These are phyloP conservation scores for Hypercompe scribonia DNA, from an alignment of 2,888 invertebrate genomes.

Conservation along the genomic window DNA sequence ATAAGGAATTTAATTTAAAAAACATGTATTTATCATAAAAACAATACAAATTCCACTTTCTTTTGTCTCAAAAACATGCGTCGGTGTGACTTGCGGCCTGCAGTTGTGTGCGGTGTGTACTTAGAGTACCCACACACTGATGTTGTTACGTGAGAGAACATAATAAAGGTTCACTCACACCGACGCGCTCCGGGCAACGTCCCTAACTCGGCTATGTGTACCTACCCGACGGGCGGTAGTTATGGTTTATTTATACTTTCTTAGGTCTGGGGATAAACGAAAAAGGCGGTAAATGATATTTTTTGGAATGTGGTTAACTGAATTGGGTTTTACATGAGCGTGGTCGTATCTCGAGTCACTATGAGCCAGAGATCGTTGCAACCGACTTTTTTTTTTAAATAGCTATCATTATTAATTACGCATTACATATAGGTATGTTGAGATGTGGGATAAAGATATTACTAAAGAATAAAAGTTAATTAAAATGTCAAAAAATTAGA, in stretches of 20 bases:
- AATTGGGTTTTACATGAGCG: background rate
- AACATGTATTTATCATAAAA: conserved; percentile 7
- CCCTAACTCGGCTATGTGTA: conserved; percentile 70
- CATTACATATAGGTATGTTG: too few species aligned
- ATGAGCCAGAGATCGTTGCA: too few species aligned
- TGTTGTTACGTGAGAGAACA: conserved; percentile 69
- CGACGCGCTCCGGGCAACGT: conserved; percentile 74
- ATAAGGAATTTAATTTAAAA: conserved; percentile 11
- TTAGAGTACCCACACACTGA: conserved; percentile 72
- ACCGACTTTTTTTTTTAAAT: too few species aligned
- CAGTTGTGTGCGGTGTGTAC: conserved; percentile 72
- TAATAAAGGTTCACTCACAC: conserved; percentile 70
- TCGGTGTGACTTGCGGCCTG: conserved; percentile 59
- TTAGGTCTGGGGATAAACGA: conserved; percentile 66
- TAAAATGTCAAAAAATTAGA: too few species aligned
- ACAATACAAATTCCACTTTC: conserved; percentile 18
- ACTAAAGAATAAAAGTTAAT: too few species aligned
- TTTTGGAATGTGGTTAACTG: conserved; percentile 18
- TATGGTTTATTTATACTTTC: conserved; percentile 86
- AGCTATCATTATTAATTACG: too few species aligned
- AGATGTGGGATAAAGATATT: too few species aligned
- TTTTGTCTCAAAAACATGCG: conserved; percentile 28
- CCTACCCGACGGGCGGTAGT: conserved; percentile 65
- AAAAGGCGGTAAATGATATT: conserved; percentile 63
- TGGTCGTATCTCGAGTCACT: too few species aligned